Conservation (phyloP, 2,113 vertebrate species). For the Brevimyrus niger region DNA sequence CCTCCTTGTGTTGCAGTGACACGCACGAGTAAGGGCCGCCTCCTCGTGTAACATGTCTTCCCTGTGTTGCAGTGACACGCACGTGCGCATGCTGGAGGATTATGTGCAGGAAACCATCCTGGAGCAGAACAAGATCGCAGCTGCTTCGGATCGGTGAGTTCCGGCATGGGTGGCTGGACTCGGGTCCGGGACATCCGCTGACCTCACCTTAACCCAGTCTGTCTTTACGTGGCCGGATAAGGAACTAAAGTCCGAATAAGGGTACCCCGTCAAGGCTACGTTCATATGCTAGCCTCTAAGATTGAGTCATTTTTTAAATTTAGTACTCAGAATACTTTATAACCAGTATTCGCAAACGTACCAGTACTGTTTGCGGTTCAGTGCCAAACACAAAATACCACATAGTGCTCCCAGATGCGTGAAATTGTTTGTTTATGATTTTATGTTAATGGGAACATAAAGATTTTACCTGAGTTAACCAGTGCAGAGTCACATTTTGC, state of each 20-base stretch:
- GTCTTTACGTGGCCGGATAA: background rate
- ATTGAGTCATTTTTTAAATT: background rate
- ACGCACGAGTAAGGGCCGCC: constrained; percentile 58
- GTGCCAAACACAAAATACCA: background rate
- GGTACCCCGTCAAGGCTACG: background rate
- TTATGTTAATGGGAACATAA: background rate
- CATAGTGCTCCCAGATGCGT: background rate
- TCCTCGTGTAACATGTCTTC: background rate
- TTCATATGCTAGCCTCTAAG: background rate
- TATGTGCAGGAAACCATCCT: constrained; percentile 93
- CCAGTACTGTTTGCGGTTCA: background rate
- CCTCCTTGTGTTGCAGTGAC: constrained; percentile 61
- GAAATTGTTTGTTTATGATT: background rate
- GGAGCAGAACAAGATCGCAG: constrained; percentile 93
- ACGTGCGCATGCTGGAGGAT: constrained; percentile 96
- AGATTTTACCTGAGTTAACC: background rate
- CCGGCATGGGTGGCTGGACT: background rate
- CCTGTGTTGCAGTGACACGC: constrained; percentile 74
- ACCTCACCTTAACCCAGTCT: background rate
- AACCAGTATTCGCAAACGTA: background rate
- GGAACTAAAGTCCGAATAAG: background rate
- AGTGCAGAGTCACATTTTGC: background rate
- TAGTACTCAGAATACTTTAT: background rate
- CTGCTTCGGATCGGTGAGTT: constrained; percentile 93
- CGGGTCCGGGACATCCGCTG: background rate